Conservation (phyloP, 2,888 invertebrate species). For the Bembecia ichneumoniformis region DNA sequence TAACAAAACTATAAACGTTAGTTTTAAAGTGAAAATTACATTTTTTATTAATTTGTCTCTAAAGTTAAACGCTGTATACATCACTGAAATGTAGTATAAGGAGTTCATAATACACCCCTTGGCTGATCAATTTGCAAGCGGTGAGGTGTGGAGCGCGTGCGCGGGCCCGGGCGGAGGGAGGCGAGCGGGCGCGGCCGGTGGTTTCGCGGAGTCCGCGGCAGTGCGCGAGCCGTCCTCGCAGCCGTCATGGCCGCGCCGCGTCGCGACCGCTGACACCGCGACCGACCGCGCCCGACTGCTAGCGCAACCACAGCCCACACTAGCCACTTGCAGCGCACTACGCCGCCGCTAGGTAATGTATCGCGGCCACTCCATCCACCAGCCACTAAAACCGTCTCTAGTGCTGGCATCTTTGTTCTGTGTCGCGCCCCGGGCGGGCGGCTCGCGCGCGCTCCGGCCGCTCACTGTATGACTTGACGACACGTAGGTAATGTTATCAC, state of each 20-base stretch:
- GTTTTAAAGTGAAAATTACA: no score
- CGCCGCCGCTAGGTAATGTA: constrained; percentile 36
- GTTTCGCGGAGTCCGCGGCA: constrained; percentile 46
- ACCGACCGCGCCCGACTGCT: constrained; percentile 22
- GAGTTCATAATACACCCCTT: no score
- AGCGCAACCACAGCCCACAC: constrained; percentile 17
- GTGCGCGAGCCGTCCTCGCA: constrained; percentile 58
- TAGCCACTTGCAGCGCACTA: constrained; percentile 12
- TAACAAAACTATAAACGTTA: no score
- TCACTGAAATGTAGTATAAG: no score
- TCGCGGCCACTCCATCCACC: constrained; percentile 18
- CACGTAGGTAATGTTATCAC: constrained; percentile 49
- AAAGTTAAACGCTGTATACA: no score
- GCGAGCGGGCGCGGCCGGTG: constrained; percentile 21
- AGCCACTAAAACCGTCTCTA: constrained; percentile 15
- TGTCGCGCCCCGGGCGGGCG: constrained; percentile 14
- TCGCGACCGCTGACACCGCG: constrained; percentile 48
- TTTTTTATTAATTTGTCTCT: no score
- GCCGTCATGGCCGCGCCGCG: constrained; percentile 61
- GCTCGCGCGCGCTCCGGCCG: constrained; percentile 14
- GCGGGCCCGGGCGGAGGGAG: constrained; percentile 28
- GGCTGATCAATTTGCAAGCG: constrained; percentile 57
- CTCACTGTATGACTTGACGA: constrained; percentile 40
- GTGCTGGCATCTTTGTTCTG: constrained; percentile 33
- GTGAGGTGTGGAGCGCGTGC: constrained; percentile 18